A percentile compares a stretch with the other conserved stretches of the same genome.
Conservation (phyloP, 2,888 invertebrate species). For the Orthosia gracilis region DNA sequence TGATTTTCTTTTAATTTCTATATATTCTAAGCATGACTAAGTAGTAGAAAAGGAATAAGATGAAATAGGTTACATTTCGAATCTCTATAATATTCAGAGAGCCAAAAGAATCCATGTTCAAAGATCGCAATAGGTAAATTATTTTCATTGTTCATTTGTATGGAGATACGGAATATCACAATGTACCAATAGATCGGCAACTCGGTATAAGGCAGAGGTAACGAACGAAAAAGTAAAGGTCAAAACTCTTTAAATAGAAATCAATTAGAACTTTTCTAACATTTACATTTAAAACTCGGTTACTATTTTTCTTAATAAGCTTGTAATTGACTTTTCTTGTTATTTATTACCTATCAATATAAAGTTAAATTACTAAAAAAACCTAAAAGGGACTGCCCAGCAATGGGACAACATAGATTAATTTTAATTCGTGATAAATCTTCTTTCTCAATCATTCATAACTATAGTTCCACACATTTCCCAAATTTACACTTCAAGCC, state of each 20-base stretch:
- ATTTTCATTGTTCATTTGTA: slow-evolving; percentile 52
- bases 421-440: too few relatives aligned
- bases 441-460: accelerated
- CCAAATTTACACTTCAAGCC: slow-evolving; percentile 32
- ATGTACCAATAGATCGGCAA: slow-evolving; percentile 12
- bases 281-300: slow-evolving; percentile 4
- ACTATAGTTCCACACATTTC: background rate
- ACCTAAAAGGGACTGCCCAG: too few relatives aligned
- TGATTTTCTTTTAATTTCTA: too few relatives aligned
- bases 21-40: too few relatives aligned
- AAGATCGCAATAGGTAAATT: slow-evolving; percentile 40
- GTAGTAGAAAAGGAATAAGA: too few relatives aligned
- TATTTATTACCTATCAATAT: too few relatives aligned
- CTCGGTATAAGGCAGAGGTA: slow-evolving; percentile 30
- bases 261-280: too few relatives aligned
- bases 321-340: background rate
- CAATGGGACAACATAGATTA: too few relatives aligned
- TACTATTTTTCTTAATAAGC: background rate
- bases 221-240: background rate
- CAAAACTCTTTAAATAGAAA: slow-evolving; percentile 11
- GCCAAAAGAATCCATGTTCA: background rate
- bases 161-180: slow-evolving; percentile 33
- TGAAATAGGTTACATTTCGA: too few relatives aligned
- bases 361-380: too few relatives aligned
- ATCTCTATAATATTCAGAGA: slow-evolving; percentile 5